Conservation (phyloP, 1,140 invertebrate genomes). For the Panagrolaimus sp. region DNA sequence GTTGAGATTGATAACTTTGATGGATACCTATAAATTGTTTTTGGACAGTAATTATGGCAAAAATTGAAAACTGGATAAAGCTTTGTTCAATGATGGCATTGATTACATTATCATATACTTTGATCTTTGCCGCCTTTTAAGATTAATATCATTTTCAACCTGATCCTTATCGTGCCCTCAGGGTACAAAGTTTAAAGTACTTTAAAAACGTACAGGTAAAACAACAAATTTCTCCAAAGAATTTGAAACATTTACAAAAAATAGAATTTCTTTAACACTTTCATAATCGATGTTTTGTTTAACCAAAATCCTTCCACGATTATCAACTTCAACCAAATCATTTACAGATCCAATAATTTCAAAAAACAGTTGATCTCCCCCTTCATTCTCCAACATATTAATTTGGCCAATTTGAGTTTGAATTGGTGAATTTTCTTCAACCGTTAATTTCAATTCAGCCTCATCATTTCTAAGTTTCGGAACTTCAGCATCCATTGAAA, state of each 20-base stretch:
- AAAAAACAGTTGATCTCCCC: not conserved
- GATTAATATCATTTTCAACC: too few species aligned
- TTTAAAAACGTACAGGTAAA: not conserved
- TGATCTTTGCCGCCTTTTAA: too few species aligned
- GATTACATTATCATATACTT: too few species aligned
- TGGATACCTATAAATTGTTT: not conserved
- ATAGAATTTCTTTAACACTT: not conserved
- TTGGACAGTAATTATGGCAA: too few species aligned
- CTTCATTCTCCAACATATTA: not conserved
- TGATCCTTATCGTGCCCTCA: too few species aligned
- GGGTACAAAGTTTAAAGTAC: too few species aligned
- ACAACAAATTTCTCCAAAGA: not conserved
- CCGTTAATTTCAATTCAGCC: not conserved
- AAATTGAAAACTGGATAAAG: too few species aligned
- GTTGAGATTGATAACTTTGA: not conserved
- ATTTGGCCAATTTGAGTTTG: conserved; percentile 8
- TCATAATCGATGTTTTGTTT: conserved; percentile 1
- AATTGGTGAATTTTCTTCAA: conserved; percentile 7
- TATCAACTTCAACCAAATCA: not conserved
- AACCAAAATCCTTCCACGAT: conserved; percentile 6
- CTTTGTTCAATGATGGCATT: too few species aligned
- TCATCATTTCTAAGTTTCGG: not conserved
- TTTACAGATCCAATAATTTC: not conserved
- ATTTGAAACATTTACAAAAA: conserved; percentile 12
- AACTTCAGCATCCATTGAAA: not conserved